These are phyloP conservation scores for Chamaetylas fuelleborni DNA, from an alignment of 2,113 vertebrate species.

Conservation along the genomic window DNA sequence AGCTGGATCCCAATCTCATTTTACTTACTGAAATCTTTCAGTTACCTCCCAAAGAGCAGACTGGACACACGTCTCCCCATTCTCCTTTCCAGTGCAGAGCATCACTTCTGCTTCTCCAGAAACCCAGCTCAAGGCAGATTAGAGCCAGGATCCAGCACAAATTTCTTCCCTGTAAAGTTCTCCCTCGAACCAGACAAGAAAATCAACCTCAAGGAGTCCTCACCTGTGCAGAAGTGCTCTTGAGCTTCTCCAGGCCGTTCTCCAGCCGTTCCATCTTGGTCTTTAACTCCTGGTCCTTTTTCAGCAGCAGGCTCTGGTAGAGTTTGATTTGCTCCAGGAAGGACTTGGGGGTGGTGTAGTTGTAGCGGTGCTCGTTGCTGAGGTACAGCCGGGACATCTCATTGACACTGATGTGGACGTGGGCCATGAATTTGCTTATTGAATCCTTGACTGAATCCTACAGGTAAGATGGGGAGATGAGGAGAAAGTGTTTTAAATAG, in stretches of 20 bases:
- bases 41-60: not conserved
- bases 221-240: constrained; percentile 90
- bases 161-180: not conserved
- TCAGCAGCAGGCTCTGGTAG: constrained; percentile 82
- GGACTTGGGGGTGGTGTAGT: constrained; percentile 96
- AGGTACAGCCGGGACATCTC: constrained; percentile 83
- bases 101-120: not conserved
- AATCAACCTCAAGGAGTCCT: not conserved
- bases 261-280: constrained; percentile 87
- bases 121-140: not conserved
- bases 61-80: not conserved
- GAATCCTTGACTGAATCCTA: constrained; percentile 84
- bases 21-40: not conserved
- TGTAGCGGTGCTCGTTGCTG: constrained; percentile 85
- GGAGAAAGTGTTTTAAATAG: not conserved
- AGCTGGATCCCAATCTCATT: not conserved
- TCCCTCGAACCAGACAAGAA: not conserved
- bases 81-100: not conserved
- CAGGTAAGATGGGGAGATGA: not conserved
- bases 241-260: constrained; percentile 90
- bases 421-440: constrained; percentile 93
- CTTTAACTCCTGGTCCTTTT: constrained; percentile 79
- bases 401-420: constrained; percentile 90
- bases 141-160: not conserved
- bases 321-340: constrained; percentile 97